Base-by-base conservation (phyloP, 1,140 invertebrate genomes). In the Lasioglossum albipes region DNA sequence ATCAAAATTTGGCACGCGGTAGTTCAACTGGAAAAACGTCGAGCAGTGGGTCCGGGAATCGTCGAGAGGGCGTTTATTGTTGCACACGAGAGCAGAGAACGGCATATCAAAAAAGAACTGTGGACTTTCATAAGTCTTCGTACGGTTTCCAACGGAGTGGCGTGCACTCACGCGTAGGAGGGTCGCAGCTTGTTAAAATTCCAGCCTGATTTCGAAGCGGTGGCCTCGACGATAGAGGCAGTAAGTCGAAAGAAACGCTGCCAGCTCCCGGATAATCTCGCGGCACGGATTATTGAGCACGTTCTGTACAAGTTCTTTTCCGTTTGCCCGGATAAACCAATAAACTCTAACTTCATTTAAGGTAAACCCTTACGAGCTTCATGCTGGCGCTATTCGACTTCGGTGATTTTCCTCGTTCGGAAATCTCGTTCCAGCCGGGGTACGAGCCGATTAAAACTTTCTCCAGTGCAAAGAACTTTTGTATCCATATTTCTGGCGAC, bases 271-370 rank as follows among this genome's bases (percentile, higher is more conserved):
- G 79, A 87, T 87, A 87, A 87, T 87, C 86, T 87, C 85, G 65
- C 77, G 82, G 85, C 75, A 79, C 82, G 85, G 86, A 87, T 87
- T 87, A 87, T 87, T 87, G 86, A 84, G 86, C 86, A 87, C 86
- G 86, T 84, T 86, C 78, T 72, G 82, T 74, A 59, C 84, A 82
- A 86, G 70, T 86, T 84, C 84, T 75, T 87, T 84, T 82, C 79
- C 86, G 86, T 87, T 87, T 87, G 77, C 85, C 70, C 69, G 64
- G 79, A 77, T 87, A 87, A 87, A 87, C 85, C 82, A 87, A 87
- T 87, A 86, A 87, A 87, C 85, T 87, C 79, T 87, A 87, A 87
- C 86, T 87, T 87, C 79, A 82, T 87, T 87, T 79, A 81, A 77
- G 78, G 71, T 86, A 86, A 87, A 87, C 75, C 82, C 78, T 57